Conservation (phyloP, 1,140 invertebrate genomes). For the Leptinotarsa lineolata region DNA sequence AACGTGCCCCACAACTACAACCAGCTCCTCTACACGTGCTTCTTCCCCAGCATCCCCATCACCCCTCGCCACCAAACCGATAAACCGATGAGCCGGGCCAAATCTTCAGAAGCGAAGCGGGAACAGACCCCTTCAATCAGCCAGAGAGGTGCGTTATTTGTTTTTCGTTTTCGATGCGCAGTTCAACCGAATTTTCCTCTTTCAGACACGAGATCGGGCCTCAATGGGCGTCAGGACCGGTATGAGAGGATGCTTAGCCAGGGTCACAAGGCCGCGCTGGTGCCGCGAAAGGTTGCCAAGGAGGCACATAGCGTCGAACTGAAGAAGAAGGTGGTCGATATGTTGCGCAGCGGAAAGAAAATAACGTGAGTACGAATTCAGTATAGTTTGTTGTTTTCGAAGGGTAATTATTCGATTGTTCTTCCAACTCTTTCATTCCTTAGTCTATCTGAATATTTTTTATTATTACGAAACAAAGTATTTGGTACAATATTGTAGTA, state of each 20-base stretch:
- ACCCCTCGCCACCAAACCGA: constrained; percentile 47
- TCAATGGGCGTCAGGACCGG: constrained; percentile 55
- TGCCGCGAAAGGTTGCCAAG: constrained; percentile 41
- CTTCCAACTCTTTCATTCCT: too few relatives aligned
- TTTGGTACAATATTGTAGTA: too few relatives aligned
- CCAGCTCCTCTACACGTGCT: constrained; percentile 76
- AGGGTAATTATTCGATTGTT: too few relatives aligned
- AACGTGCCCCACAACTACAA: constrained; percentile 75
- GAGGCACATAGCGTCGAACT: constrained; percentile 47
- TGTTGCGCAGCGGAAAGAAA: constrained; percentile 52
- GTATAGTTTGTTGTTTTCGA: background rate
- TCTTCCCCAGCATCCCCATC: constrained; percentile 70
- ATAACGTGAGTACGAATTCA: constrained; percentile 48
- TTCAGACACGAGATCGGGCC: background rate
- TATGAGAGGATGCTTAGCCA: constrained; percentile 65
- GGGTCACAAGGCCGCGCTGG: constrained; percentile 58
- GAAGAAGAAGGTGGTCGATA: constrained; percentile 48
- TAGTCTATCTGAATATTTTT: too few relatives aligned
- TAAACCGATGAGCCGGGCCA: constrained; percentile 32
- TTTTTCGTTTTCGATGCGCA: background rate
- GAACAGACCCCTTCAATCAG: constrained; percentile 44
- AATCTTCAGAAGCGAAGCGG: constrained; percentile 51
- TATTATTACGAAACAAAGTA: too few relatives aligned
- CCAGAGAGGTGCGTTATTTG: constrained; percentile 23
- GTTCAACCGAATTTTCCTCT: background rate